These are phyloP conservation scores for Tetramorium alpestre DNA, from an alignment of 1,140 invertebrate species.

Conservation along the genomic window DNA sequence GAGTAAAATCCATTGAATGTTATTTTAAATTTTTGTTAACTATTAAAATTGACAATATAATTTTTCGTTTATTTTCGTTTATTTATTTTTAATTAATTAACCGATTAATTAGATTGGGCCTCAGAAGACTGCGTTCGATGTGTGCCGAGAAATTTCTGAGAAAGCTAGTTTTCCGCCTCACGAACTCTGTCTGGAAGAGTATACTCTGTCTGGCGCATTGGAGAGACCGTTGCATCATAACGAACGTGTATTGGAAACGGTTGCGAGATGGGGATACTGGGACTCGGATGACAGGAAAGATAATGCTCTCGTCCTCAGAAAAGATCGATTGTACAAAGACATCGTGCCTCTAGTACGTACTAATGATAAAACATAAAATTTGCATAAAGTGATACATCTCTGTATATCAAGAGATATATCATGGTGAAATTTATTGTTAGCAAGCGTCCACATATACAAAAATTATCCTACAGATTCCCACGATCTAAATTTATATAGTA, in stretches of 20 bases:
- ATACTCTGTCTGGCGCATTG: constrained; percentile 90
- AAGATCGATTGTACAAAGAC: constrained; percentile 86
- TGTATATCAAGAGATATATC: not conserved
- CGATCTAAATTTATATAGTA: constrained; percentile 37
- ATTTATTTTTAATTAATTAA: not conserved
- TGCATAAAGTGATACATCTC: not conserved
- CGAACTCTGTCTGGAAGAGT: constrained; percentile 91
- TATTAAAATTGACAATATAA: not conserved
- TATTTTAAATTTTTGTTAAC: not conserved
- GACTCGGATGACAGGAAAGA: constrained; percentile 92
- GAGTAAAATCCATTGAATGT: not conserved
- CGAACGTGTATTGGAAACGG: constrained; percentile 90
- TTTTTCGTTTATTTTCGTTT: not conserved
- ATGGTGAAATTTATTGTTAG: not conserved
- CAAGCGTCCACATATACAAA: not conserved
- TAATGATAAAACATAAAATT: not conserved
- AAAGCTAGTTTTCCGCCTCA: constrained; percentile 88
- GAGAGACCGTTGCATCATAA: constrained; percentile 92
- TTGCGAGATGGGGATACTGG: constrained; percentile 94
- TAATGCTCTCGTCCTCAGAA: constrained; percentile 91
- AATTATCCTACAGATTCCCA: not conserved
- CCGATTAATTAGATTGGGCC: constrained; percentile 88
- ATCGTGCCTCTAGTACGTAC: constrained; percentile 84
- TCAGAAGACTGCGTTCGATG: constrained; percentile 90
- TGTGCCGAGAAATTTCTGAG: constrained; percentile 89